phyloP scores from a whole-genome alignment of 2,888 invertebrate genomes.

The Cerastis rubricosa region DNA sequence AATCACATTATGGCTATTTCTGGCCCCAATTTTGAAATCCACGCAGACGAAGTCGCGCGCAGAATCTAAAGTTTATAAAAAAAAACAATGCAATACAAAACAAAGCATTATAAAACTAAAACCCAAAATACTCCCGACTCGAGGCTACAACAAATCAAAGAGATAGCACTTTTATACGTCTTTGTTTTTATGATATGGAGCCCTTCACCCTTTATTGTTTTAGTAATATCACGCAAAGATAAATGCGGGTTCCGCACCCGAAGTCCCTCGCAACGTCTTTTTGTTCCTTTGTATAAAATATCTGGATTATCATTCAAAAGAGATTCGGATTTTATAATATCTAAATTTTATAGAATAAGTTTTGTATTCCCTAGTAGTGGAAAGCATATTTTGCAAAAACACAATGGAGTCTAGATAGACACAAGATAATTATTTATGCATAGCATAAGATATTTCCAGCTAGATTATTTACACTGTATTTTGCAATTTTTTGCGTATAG shows the following conservation, averaged over 20 bases:
- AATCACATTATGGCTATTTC: not conserved
- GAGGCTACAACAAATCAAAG: conserved; percentile 64
- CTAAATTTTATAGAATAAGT: not conserved
- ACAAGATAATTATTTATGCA: not conserved
- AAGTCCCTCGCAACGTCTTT: conserved; percentile 21
- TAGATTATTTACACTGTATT: not conserved
- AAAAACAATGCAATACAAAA: conserved; percentile 15
- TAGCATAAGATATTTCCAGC: too few species aligned
- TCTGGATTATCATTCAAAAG: conserved; percentile 43
- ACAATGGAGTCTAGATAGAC: not conserved
- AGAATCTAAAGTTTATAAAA: not conserved
- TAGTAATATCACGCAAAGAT: conserved; percentile 66
- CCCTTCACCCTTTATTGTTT: conserved; percentile 69
- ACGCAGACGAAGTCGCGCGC: not conserved
- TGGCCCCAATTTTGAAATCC: not conserved
- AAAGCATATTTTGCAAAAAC: not conserved
- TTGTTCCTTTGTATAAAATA: conserved; percentile 42
- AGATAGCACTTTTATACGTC: conserved; percentile 65
- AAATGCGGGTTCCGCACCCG: conserved; percentile 55
- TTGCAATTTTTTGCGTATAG: too few species aligned
- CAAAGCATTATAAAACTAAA: conserved; percentile 22
- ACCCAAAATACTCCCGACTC: conserved; percentile 43
- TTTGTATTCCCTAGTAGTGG: not conserved
- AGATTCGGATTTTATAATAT: conserved; percentile 7
- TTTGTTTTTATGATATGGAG: conserved; percentile 68